Percentiles rank a stretch among this genome's conserved stretches.
Evolutionary conservation across 2,797 vertebrate genomes (phyloP).

Genomic region (Xyrichtys novacula): DNA sequence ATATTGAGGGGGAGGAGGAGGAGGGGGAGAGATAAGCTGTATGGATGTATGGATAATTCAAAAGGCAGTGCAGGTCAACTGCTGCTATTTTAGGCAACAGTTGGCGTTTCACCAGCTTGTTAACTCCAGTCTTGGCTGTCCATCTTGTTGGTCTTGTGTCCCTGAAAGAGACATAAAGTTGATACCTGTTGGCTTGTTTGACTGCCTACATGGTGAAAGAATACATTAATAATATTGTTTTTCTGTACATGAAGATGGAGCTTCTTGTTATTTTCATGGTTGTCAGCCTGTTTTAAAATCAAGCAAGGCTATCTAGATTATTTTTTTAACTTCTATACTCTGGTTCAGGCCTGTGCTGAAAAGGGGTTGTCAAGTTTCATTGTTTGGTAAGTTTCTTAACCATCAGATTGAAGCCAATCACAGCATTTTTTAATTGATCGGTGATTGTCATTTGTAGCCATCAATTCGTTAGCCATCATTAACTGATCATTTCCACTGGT

Average conservation of each 20-base stretch:
- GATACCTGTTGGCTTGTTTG: not conserved
- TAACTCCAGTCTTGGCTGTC: not conserved
- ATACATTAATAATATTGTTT: not conserved
- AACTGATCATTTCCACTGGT: too few relatives aligned
- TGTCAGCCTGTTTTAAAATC: not conserved
- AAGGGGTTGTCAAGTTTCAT: too few relatives aligned
- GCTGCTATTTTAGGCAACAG: not conserved
- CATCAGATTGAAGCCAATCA: too few relatives aligned
- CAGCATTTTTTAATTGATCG: too few relatives aligned
- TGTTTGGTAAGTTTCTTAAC: too few relatives aligned
- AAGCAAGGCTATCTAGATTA: not conserved
- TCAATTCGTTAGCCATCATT: too few relatives aligned
- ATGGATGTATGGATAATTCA: conserved; percentile 40
- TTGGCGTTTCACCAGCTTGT: conserved; percentile 15
- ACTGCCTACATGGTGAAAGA: not conserved
- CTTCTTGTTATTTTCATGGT: not conserved
- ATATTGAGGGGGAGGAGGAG: conserved; percentile 31
- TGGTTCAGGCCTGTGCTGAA: too few relatives aligned
- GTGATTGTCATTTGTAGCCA: too few relatives aligned
- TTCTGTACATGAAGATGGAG: not conserved
- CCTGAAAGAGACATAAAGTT: not conserved
- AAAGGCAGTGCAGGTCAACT: conserved; percentile 20
- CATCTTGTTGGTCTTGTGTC: not conserved
- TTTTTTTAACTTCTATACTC: too few relatives aligned
- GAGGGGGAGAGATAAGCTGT: conserved; percentile 9